Conservation (phyloP, 2,113 vertebrate species). For the Psilopogon haemacephalus region DNA sequence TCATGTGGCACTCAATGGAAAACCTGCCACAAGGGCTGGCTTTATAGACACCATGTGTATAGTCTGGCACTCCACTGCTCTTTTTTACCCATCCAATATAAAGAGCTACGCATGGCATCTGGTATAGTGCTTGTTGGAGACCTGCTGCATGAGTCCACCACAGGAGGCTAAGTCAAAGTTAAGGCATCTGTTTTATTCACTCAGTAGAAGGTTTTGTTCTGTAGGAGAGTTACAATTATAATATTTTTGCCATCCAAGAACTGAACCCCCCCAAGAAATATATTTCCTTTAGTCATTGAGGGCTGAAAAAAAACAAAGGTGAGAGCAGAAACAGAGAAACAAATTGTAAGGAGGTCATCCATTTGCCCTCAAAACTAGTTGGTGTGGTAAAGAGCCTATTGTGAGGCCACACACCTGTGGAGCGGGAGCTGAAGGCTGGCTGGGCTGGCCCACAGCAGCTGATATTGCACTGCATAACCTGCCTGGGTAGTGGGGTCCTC, state of each 20-base stretch:
- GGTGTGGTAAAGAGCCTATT: neutral
- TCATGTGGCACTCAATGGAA: neutral
- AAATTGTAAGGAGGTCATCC: neutral
- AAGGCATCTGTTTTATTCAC: neutral
- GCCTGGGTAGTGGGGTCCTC: neutral
- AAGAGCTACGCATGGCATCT: neutral
- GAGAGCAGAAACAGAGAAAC: neutral
- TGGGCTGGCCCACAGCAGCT: neutral
- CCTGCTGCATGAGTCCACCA: neutral
- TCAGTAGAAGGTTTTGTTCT: neutral
- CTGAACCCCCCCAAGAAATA: neutral
- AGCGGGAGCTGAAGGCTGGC: neutral
- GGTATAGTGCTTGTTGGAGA: neutral
- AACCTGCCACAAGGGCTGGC: neutral
- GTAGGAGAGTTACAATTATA: neutral
- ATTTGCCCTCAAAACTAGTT: neutral
- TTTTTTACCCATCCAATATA: neutral
- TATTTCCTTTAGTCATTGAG: neutral
- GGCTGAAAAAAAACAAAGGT: neutral
- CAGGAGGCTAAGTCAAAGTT: neutral
- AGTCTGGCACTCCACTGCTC: neutral
- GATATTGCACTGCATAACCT: accelerated
- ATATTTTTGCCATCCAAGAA: neutral
- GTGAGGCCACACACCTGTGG: neutral
- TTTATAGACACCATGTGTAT: accelerated